Evolutionary conservation across 2,888 invertebrate genomes (phyloP), one percentile per base, ranked within the genome.

Genomic region (Rhorus exstirpatorius): DNA sequence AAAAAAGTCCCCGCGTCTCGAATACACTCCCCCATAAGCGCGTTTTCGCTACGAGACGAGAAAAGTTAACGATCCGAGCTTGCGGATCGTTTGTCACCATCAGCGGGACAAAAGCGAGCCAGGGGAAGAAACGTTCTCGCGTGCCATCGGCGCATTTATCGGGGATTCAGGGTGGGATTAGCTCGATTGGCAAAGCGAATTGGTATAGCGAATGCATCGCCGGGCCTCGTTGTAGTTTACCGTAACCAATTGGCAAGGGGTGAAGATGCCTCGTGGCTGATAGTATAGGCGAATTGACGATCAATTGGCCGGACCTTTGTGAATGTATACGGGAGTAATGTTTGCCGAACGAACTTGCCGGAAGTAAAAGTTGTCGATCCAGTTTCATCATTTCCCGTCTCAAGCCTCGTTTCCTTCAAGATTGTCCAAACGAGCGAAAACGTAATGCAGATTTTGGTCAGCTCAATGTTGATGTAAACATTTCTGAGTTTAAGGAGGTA

Each of bases 61-160:
- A 21, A 49, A 61, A 77, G 31, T 60, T 60, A 76, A 68, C 24
- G 61, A 61, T 44, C 68, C 24, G 26, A 68, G 68, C 51, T 77
- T 61, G 55, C 68, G 53, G 35, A 78, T 71, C 63, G 19, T 78
- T 78, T 17, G 70, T 71, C 63, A 71, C 53, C 63, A 63, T 71
- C 55, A 35, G 58, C 14, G 26, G 14, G 31, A 44, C 35, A 60
- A 35, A 24, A 61, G 58, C 3, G 60, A 41, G 17, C 14, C n/a
- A n/a, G n/a, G 21, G 14, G 38, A 53, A 17, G 24, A 60, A 65
- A 60, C 21, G 58, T 26, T 12, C 24, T 24, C 24, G 14, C 14
- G 19, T 21, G 24, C 61, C 24, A 12, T 35, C n/a, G 19, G n/a
- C 38, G 7, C 61, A 77, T 60, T 63, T 38, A 70, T 44, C 26